Conservation (phyloP, 1,140 invertebrate species). For the Triops longicaudatus region DNA sequence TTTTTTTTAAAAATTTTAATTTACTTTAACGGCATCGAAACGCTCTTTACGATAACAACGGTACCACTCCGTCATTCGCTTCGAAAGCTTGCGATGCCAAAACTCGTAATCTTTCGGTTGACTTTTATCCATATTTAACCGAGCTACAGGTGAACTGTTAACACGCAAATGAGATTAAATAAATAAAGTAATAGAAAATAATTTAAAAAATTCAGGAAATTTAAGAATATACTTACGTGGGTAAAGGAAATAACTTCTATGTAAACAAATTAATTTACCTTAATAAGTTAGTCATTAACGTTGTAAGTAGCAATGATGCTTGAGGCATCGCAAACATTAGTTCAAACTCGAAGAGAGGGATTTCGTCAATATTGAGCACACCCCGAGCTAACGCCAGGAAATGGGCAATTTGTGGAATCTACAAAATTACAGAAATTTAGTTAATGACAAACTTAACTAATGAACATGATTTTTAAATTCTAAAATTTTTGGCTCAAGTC, state of each 20-base stretch:
- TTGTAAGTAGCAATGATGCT: slow-evolving; percentile 47
- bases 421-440: slow-evolving; percentile 26
- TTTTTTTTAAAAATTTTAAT: not conserved
- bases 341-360: slow-evolving; percentile 53
- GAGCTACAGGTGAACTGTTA: not conserved
- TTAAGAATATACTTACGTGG: not conserved
- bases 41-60: slow-evolving; percentile 45
- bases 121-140: slow-evolving; percentile 18
- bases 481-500: too few relatives aligned
- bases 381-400: slow-evolving; percentile 49
- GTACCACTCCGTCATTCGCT: slow-evolving; percentile 47
- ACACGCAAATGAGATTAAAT: not conserved
- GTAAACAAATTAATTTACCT: slow-evolving; percentile 33
- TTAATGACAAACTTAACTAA: not conserved
- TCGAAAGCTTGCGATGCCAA: slow-evolving; percentile 47
- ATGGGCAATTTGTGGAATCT: slow-evolving; percentile 47
- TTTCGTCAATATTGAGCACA: slow-evolving; percentile 41
- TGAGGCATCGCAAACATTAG: slow-evolving; percentile 50
- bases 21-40: slow-evolving; percentile 43
- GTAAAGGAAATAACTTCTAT: not conserved
- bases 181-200: too few relatives aligned
- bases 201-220: slow-evolving; percentile 9
- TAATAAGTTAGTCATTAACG: slow-evolving; percentile 51
- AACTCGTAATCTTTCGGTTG: slow-evolving; percentile 31
- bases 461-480: too few relatives aligned